Conservation (phyloP, 1,140 invertebrate species). For the Brachionus koreanus region DNA sequence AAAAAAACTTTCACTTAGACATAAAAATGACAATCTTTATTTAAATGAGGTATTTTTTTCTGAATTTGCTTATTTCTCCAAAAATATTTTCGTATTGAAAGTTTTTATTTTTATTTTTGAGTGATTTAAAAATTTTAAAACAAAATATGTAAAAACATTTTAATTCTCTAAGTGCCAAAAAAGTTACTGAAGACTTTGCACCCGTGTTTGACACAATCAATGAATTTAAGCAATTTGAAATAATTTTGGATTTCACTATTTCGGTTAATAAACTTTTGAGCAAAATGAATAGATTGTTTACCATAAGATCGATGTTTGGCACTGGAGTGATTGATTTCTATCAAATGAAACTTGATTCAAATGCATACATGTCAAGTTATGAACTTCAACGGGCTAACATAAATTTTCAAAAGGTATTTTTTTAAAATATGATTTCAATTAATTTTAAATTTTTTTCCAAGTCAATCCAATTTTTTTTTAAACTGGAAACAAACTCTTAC, state of each 20-base stretch:
- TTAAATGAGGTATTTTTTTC: too few relatives aligned
- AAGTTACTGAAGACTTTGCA: conserved; percentile 14
- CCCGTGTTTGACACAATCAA: conserved; percentile 19
- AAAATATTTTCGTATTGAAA: too few relatives aligned
- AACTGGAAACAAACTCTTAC: conserved; percentile 8
- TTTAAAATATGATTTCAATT: background rate
- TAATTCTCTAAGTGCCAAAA: conserved; percentile 4
- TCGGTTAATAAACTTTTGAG: conserved; percentile 1
- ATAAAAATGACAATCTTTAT: too few relatives aligned
- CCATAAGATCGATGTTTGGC: conserved; percentile 26
- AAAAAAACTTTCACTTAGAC: too few relatives aligned
- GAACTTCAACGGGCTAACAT: conserved; percentile 3
- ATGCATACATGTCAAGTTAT: conserved; percentile 20
- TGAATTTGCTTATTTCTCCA: too few relatives aligned
- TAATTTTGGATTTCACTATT: conserved; percentile 9
- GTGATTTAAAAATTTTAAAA: too few relatives aligned
- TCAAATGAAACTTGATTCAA: conserved; percentile 14
- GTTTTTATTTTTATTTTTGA: too few relatives aligned
- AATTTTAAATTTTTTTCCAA: background rate
- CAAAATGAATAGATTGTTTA: conserved; percentile 34
- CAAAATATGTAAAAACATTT: background rate
- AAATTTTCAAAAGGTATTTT: conserved; percentile 28
- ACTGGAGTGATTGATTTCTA: conserved; percentile 13
- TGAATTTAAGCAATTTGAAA: conserved; percentile 32
- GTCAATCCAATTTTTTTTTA: conserved; percentile 15